Percentiles rank a stretch among this genome's conserved stretches.
phyloP scores from a whole-genome alignment of 2,888 invertebrate species.

The Artemia sp. region DNA sequence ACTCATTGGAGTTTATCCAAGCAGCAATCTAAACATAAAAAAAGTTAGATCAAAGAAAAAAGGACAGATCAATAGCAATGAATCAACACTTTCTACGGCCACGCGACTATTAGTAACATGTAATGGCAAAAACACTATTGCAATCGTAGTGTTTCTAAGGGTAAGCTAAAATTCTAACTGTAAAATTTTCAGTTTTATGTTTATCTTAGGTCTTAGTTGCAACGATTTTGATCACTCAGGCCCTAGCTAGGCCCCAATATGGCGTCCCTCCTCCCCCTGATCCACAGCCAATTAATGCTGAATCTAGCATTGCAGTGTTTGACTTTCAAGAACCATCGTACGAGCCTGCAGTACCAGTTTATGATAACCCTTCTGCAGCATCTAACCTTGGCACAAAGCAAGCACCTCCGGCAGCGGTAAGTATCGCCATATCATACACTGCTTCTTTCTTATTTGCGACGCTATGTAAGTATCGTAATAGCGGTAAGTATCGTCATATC shows the following conservation, averaged over 20 bases:
- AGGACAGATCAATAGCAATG: too few species aligned
- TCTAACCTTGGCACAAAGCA: slow-evolving; percentile 10
- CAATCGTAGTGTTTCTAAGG: too few species aligned
- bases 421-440: not conserved
- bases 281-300: not conserved
- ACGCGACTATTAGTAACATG: too few species aligned
- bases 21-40: too few species aligned
- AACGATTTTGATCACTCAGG: slow-evolving; percentile 4
- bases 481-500: not conserved
- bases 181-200: not conserved
- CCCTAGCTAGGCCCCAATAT: slow-evolving; percentile 7
- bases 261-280: slow-evolving; percentile 1
- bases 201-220: slow-evolving; percentile 3
- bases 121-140: too few species aligned
- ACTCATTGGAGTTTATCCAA: too few species aligned
- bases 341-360: not conserved
- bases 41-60: too few species aligned
- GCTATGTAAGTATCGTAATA: too few species aligned
- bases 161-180: too few species aligned
- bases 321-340: not conserved
- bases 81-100: too few species aligned
- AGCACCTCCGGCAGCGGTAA: slow-evolving; percentile 1
- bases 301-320: not conserved
- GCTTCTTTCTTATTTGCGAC: too few species aligned
- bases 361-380: slow-evolving; percentile 5